Conservation (phyloP, 92 coral and sea anemone genomes). For the Porites rus region DNA sequence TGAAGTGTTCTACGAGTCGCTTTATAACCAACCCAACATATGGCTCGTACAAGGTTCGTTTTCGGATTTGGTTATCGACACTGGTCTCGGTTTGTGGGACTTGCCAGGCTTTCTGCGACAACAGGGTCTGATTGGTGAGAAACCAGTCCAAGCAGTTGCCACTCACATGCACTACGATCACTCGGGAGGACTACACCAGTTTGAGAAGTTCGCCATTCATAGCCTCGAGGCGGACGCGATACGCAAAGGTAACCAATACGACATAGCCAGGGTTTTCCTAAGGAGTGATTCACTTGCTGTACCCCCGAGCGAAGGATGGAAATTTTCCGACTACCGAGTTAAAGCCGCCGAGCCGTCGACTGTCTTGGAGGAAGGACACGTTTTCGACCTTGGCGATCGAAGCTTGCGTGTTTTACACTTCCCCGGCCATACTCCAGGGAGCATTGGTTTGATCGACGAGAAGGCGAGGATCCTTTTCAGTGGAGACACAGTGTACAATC, state of each 20-base stretch:
- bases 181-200: conserved; percentile 89
- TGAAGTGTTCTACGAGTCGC: conserved; percentile 73
- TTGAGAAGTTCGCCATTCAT: conserved; percentile 83
- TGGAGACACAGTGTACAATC: conserved; percentile 82
- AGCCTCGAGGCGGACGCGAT: conserved; percentile 75
- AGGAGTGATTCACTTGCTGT: conserved; percentile 59
- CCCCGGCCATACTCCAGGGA: conserved; percentile 88
- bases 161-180: conserved; percentile 90
- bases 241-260: conserved; percentile 69
- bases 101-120: conserved; percentile 78
- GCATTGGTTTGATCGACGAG: conserved; percentile 83
- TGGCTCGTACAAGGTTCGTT: conserved; percentile 86
- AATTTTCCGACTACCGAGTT: conserved; percentile 63
- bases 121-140: conserved; percentile 69
- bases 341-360: conserved; percentile 70
- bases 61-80: conserved; percentile 77
- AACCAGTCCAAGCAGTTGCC: conserved; percentile 83
- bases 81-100: conserved; percentile 85
- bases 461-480: conserved; percentile 68
- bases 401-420: conserved; percentile 75
- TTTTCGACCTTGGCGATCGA: conserved; percentile 81
- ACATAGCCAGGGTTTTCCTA: conserved; percentile 56
- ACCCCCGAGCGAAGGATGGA: conserved; percentile 73
- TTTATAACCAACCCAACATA: conserved; percentile 78
- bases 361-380: conserved; percentile 75